A percentile compares a stretch with the other conserved stretches of the same genome.
phyloP scores from a whole-genome alignment of 2,797 vertebrate genomes.

The Myripristis jacobus region DNA sequence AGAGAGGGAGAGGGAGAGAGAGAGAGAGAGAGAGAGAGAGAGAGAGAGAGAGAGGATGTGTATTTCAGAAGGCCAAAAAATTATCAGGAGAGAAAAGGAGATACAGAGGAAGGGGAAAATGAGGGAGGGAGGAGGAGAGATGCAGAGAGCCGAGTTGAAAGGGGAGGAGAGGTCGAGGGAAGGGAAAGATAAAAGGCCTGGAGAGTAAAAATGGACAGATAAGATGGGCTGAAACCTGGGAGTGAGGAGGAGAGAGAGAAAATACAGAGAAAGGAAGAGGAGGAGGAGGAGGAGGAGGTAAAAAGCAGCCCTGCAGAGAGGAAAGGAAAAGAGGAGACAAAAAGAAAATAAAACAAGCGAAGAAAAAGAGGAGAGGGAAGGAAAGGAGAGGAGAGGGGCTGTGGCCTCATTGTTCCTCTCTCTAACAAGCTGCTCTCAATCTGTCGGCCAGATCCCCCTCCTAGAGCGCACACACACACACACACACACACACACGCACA shows the following conservation, averaged over 20 bases:
- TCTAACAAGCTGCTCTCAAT: slow-evolving; percentile 86
- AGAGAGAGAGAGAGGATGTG: not conserved
- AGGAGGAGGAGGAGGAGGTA: not conserved
- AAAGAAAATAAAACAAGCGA: not conserved
- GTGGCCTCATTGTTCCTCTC: slow-evolving; percentile 80
- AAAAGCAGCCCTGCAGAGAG: not conserved
- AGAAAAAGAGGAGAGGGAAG: slow-evolving; percentile 8
- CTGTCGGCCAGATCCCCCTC: slow-evolving; percentile 81
- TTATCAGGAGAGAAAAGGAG: slow-evolving; percentile 21
- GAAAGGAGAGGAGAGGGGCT: slow-evolving; percentile 55
- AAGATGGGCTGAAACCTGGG: slow-evolving; percentile 9
- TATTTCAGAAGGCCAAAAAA: slow-evolving; percentile 38
- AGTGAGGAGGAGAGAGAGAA: slow-evolving; percentile 15
- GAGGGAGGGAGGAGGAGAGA: not conserved
- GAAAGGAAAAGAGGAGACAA: not conserved
- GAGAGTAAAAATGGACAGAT: slow-evolving; percentile 23
- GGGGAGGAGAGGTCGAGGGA: slow-evolving; percentile 16
- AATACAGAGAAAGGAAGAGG: not conserved
- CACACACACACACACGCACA: slow-evolving; percentile 41
- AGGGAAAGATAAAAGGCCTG: not conserved
- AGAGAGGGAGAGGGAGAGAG: not conserved
- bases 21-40: not conserved
- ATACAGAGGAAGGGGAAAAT: slow-evolving; percentile 10
- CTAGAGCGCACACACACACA: slow-evolving; percentile 56
- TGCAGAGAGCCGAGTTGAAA: slow-evolving; percentile 16